Conservation (phyloP, 2,888 invertebrate species). For the Petrolisthes cinctipes region DNA sequence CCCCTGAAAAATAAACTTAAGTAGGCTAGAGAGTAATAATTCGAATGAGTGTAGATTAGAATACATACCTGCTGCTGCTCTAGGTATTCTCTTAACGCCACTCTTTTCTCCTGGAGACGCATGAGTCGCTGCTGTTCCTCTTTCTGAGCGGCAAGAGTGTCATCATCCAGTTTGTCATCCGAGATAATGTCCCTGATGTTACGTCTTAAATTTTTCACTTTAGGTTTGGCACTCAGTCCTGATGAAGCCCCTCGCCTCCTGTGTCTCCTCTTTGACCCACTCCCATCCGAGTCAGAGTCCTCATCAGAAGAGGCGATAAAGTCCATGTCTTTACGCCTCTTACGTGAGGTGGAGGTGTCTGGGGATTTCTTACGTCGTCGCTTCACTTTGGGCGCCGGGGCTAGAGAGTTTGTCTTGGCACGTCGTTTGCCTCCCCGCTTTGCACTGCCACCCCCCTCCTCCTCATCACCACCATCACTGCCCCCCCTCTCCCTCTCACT, state of each 20-base stretch:
- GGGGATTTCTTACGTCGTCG: constrained; percentile 23
- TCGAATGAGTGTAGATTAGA: not conserved
- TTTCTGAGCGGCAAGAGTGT: constrained; percentile 88
- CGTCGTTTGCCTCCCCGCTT: constrained; percentile 20
- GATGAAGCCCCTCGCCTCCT: not conserved
- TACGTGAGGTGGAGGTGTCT: not conserved
- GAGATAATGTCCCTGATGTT: constrained; percentile 95
- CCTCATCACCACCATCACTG: constrained; percentile 42
- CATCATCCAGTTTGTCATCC: constrained; percentile 91
- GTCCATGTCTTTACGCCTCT: not conserved
- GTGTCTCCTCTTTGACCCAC: not conserved
- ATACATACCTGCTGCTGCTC: constrained; percentile 71
- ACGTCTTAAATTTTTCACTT: constrained; percentile 72
- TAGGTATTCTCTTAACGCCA: constrained; percentile 76
- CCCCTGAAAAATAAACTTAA: not conserved
- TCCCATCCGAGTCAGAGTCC: not conserved
- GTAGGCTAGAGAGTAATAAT: not conserved
- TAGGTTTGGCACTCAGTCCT: constrained; percentile 57
- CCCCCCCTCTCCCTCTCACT: not conserved
- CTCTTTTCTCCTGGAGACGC: constrained; percentile 57
- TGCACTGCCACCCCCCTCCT: constrained; percentile 3
- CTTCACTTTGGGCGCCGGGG: constrained; percentile 61
- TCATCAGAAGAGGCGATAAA: not conserved
- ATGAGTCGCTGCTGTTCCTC: constrained; percentile 62
- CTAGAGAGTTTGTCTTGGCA: constrained; percentile 20